Evolutionary conservation across 2,888 invertebrate genomes (phyloP).

Genomic region (Melinaea marsaeus): DNA sequence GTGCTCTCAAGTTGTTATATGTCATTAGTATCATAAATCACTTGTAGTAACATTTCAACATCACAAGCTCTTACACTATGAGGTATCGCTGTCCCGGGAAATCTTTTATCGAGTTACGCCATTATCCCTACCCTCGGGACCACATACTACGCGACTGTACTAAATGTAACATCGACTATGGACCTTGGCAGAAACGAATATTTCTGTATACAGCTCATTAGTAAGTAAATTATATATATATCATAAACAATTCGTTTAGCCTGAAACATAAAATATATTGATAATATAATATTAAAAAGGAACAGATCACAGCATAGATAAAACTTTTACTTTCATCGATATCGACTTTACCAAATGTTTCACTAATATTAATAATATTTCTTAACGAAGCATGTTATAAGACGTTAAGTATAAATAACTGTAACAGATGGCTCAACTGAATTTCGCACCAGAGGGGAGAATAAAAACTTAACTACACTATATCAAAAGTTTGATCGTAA

Average conservation of each 20-base stretch:
- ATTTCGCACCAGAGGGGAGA: conserved; percentile 27
- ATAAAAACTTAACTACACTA: conserved; percentile 34
- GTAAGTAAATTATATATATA: no score
- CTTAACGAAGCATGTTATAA: conserved; percentile 6
- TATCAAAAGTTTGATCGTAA: conserved; percentile 32
- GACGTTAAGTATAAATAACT: conserved; percentile 27
- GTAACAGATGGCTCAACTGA: conserved; percentile 28
- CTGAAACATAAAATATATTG: no score
- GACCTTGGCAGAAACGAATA: no score
- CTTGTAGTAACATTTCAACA: conserved; percentile 12
- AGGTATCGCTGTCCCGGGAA: conserved; percentile 60
- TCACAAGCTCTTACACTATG: conserved; percentile 32
- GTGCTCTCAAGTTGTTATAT: conserved; percentile 1
- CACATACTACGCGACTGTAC: conserved; percentile 14
- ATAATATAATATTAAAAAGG: no score
- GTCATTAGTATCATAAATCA: conserved; percentile 6
- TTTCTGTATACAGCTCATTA: no score
- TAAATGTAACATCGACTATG: conserved; percentile 8
- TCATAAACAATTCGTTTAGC: no score
- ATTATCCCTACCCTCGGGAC: conserved; percentile 44
- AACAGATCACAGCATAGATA: no score
- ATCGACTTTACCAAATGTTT: not conserved
- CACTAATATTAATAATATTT: not conserved
- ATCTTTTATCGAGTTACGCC: conserved; percentile 72
- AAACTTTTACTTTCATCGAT: no score